These are phyloP conservation scores for Colletes gigas DNA, from an alignment of 1,140 invertebrate genomes.

Conservation along the genomic window DNA sequence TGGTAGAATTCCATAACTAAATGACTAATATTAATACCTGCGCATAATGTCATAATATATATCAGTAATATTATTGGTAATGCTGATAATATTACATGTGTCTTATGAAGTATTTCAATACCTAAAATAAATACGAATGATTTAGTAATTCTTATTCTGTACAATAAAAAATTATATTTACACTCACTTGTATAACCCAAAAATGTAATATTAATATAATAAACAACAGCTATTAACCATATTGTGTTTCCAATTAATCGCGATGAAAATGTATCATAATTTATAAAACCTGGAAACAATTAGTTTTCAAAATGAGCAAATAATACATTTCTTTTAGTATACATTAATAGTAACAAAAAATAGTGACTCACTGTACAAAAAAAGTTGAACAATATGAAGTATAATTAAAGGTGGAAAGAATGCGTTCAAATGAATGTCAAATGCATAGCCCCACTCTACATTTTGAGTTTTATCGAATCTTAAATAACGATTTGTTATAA, in stretches of 20 bases:
- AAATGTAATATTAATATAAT: conserved; percentile 99
- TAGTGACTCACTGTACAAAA: conserved; percentile 90
- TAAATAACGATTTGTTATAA: conserved; percentile 94
- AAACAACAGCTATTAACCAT: conserved; percentile 94
- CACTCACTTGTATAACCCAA: conserved; percentile 97
- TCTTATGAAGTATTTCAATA: conserved; percentile 94
- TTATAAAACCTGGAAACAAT: conserved; percentile 87
- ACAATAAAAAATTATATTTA: not conserved
- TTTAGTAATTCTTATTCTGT: not conserved
- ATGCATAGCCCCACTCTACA: conserved; percentile 99
- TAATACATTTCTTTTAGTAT: not conserved
- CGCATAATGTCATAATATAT: conserved; percentile 89
- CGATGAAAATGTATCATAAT: conserved; percentile 88
- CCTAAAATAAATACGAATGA: conserved; percentile 83
- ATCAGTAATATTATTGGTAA: conserved; percentile 89
- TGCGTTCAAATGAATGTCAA: conserved; percentile 99
- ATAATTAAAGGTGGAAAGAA: conserved; percentile 97
- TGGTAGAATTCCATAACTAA: conserved; percentile 91
- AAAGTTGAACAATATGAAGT: conserved; percentile 95
- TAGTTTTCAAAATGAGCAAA: conserved; percentile 17
- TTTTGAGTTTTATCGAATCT: conserved; percentile 86
- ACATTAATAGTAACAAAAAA: not conserved
- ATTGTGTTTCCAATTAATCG: conserved; percentile 95
- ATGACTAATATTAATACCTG: conserved; percentile 87
- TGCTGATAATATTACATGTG: conserved; percentile 93